A percentile compares a stretch with the other conserved stretches of the same genome.
These are phyloP conservation scores for Drosophila neonasuta DNA, from an alignment of 2,888 invertebrate genomes.

Conservation along the genomic window DNA sequence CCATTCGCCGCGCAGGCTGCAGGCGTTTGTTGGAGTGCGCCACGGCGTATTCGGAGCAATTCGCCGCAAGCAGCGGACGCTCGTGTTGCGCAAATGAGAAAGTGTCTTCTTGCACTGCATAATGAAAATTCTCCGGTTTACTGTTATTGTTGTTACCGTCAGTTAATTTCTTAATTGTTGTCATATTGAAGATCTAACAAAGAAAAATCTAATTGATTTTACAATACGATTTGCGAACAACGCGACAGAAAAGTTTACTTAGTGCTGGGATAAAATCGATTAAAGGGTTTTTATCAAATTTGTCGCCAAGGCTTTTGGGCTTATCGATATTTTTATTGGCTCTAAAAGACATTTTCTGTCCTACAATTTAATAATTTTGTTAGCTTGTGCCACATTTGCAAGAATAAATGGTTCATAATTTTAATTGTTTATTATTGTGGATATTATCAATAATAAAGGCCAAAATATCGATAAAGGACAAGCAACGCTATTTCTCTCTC, in stretches of 20 bases:
- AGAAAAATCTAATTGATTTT: not conserved
- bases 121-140: not conserved
- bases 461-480: too few species aligned
- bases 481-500: too few species aligned
- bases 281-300: not conserved
- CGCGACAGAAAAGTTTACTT: too few species aligned
- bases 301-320: too few species aligned
- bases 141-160: constrained; percentile 22
- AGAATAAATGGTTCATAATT: too few species aligned
- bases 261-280: constrained; percentile 1
- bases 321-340: too few species aligned
- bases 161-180: not conserved
- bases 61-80: constrained; percentile 42
- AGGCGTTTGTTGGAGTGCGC: constrained; percentile 35
- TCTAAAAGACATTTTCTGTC: too few species aligned
- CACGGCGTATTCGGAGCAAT: constrained; percentile 57
- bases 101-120: constrained; percentile 13
- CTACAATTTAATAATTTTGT: too few species aligned
- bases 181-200: not conserved
- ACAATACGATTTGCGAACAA: not conserved
- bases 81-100: not conserved
- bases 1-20: constrained; percentile 32
- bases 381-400: too few species aligned
- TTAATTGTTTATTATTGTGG: too few species aligned
- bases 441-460: too few species aligned